phyloP scores from a whole-genome alignment of 2,113 vertebrate genomes.

The Drymodes brunneopygia region DNA sequence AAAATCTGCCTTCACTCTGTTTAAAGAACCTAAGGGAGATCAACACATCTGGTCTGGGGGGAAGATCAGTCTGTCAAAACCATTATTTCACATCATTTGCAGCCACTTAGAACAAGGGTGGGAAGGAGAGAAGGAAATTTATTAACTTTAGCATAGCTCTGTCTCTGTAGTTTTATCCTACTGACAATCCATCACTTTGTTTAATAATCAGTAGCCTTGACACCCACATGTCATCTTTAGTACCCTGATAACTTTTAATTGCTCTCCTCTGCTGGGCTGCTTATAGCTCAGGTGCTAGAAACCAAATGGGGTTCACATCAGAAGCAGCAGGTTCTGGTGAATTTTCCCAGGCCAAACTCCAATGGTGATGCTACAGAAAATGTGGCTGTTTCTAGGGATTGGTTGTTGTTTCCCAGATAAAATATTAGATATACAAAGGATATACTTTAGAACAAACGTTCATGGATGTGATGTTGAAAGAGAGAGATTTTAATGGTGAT shows the following conservation, averaged over 20 bases:
- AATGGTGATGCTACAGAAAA: neutral
- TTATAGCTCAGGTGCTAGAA: neutral
- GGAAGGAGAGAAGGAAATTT: neutral
- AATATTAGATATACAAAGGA: neutral
- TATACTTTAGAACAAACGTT: neutral
- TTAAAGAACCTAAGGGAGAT: constrained; percentile 51
- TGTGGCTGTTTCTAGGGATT: neutral
- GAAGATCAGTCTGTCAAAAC: constrained; percentile 31
- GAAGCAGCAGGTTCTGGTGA: neutral
- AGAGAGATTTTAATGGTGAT: neutral
- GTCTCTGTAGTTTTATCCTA: neutral
- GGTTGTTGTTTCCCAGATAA: neutral
- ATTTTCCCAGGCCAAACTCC: neutral
- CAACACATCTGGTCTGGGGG: constrained; percentile 49
- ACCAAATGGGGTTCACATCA: neutral
- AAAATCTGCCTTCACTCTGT: constrained; percentile 56
- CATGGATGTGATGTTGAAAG: neutral
- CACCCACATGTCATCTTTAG: neutral
- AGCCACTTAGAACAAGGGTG: neutral
- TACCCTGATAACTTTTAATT: neutral
- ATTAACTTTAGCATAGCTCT: neutral
- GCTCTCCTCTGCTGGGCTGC: neutral
- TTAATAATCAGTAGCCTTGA: neutral
- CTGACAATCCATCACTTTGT: neutral
- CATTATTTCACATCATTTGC: constrained; percentile 39